phyloP scores from a whole-genome alignment of 2,113 vertebrate species.

The Syngnathus typhle region DNA sequence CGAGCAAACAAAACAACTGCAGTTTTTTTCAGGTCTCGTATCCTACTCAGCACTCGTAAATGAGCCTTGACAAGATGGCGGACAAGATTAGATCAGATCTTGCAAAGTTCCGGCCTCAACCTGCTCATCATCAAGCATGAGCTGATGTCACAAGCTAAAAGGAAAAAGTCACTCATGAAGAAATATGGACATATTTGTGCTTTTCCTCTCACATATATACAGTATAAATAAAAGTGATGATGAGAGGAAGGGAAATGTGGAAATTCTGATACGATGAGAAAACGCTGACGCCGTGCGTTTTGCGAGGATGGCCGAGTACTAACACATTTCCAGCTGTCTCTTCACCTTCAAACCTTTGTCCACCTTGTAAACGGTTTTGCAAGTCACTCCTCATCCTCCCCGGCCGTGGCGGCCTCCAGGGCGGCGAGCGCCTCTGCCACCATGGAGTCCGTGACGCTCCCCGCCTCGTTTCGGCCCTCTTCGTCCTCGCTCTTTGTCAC shows the following conservation, averaged over 20 bases:
- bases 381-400: conserved; percentile 68
- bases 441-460: conserved; percentile 77
- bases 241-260: too few species aligned
- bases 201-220: not conserved
- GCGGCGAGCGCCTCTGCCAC: conserved; percentile 90
- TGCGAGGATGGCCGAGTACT: not conserved
- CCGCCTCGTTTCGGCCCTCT: conserved; percentile 32
- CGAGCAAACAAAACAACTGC: not conserved
- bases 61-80: too few species aligned
- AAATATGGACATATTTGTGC: not conserved
- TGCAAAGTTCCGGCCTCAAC: conserved; percentile 27
- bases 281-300: not conserved
- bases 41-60: too few species aligned
- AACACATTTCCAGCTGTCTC: not conserved
- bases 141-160: conserved; percentile 45
- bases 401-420: conserved; percentile 87
- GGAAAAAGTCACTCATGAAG: not conserved
- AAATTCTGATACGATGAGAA: not conserved
- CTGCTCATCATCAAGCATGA: conserved; percentile 28
- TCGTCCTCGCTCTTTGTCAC: conserved; percentile 51
- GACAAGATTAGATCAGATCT: too few species aligned
- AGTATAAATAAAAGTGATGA: too few species aligned
- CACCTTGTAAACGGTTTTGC: not conserved
- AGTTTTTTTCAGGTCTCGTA: too few species aligned
- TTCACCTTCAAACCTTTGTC: not conserved